These are phyloP conservation scores for Brachionus asplanchnoidis DNA, from an alignment of 1,140 invertebrate species.

Conservation along the genomic window DNA sequence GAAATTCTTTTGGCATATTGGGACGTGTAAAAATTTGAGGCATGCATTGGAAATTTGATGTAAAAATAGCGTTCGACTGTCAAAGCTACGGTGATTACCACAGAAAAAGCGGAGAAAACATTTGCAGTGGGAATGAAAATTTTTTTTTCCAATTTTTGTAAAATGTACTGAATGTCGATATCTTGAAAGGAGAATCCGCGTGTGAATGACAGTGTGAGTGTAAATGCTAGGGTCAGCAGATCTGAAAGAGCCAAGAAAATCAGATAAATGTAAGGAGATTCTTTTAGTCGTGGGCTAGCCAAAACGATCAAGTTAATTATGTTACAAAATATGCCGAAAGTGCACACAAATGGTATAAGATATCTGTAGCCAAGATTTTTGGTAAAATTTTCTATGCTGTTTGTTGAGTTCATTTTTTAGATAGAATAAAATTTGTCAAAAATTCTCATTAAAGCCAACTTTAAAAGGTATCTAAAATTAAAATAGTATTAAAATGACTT, in stretches of 20 bases:
- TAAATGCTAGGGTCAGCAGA: slow-evolving; percentile 46
- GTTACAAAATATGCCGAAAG: slow-evolving; percentile 52
- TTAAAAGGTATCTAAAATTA: too few relatives aligned
- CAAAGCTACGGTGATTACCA: slow-evolving; percentile 49
- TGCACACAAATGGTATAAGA: slow-evolving; percentile 48
- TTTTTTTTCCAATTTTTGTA: slow-evolving; percentile 45
- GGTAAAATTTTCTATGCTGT: slow-evolving; percentile 4
- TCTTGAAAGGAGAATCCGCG: slow-evolving; percentile 44
- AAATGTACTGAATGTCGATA: slow-evolving; percentile 44
- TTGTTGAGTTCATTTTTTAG: neutral
- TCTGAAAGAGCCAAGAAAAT: slow-evolving; percentile 49
- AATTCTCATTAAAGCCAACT: neutral
- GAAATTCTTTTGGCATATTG: neutral
- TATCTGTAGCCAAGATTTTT: slow-evolving; percentile 42
- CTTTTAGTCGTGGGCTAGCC: slow-evolving; percentile 48
- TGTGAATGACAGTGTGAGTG: slow-evolving; percentile 46
- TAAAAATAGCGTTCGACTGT: slow-evolving; percentile 50
- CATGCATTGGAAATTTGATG: slow-evolving; percentile 34
- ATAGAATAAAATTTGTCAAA: neutral
- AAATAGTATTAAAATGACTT: too few relatives aligned
- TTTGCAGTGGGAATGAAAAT: slow-evolving; percentile 49
- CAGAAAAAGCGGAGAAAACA: slow-evolving; percentile 49
- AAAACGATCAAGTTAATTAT: slow-evolving; percentile 50
- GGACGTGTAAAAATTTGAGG: slow-evolving; percentile 20
- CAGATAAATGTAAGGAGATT: slow-evolving; percentile 52